A percentile compares a stretch with the other conserved stretches of the same genome.
These are phyloP conservation scores for Drosophila algonquin DNA, from an alignment of 2,888 invertebrate genomes.

Conservation along the genomic window DNA sequence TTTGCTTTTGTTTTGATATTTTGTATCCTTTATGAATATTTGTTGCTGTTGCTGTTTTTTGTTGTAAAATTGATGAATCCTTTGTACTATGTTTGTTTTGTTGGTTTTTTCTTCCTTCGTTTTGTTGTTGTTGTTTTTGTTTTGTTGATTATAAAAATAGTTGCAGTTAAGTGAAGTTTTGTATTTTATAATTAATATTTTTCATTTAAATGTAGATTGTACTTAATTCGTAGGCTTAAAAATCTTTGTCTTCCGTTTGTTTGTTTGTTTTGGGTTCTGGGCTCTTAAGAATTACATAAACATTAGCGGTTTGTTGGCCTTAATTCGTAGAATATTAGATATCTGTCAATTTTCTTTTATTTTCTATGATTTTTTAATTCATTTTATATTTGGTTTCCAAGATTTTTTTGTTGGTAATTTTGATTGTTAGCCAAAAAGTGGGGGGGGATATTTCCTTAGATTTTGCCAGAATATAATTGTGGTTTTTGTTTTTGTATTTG, in stretches of 20 bases:
- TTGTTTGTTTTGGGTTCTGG: constrained; percentile 81
- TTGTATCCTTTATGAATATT: constrained; percentile 11
- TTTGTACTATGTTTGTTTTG: constrained; percentile 75
- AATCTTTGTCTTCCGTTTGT: constrained; percentile 82
- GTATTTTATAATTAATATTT: constrained; percentile 30
- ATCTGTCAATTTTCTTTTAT: constrained; percentile 30
- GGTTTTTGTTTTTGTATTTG: constrained; percentile 21
- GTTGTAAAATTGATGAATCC: constrained; percentile 58
- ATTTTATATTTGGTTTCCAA: constrained; percentile 45
- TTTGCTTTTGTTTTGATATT: constrained; percentile 56
- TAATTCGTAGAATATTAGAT: constrained; percentile 54
- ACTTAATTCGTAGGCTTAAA: constrained; percentile 65
- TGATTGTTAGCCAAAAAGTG: constrained; percentile 60
- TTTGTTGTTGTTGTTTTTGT: constrained; percentile 53
- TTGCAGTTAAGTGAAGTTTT: constrained; percentile 48
- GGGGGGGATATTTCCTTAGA: constrained; percentile 32
- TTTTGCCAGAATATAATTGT: constrained; percentile 29
- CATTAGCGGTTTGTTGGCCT: constrained; percentile 65
- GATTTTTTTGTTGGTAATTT: constrained; percentile 53
- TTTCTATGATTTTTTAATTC: constrained; percentile 42
- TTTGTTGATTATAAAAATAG: constrained; percentile 72
- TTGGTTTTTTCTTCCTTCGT: constrained; percentile 43
- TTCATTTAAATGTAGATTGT: constrained; percentile 41
- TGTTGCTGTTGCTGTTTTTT: constrained; percentile 33
- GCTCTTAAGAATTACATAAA: constrained; percentile 79